A percentile compares a stretch with the other conserved stretches of the same genome.
Conservation (phyloP, 2,797 vertebrate species). For the Ctenopoma multispine region DNA sequence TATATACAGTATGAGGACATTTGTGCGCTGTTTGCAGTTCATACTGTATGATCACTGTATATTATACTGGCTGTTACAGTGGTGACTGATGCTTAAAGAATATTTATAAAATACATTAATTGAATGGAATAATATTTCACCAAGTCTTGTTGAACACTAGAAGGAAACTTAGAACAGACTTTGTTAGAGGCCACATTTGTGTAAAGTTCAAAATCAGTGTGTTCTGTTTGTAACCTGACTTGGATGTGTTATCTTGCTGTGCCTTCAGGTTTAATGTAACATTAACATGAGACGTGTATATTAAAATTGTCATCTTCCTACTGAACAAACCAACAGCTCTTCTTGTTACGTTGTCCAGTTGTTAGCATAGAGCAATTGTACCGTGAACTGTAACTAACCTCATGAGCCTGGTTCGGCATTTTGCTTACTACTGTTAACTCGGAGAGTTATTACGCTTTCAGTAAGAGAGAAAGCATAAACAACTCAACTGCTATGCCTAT, state of each 20-base stretch:
- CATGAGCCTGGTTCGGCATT: constrained; percentile 41
- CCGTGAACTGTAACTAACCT: constrained; percentile 72
- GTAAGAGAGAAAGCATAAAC: constrained; percentile 48
- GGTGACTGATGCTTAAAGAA: constrained; percentile 2
- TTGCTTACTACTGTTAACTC: constrained; percentile 48
- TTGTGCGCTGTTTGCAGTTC: constrained; percentile 1
- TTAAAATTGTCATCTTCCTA: constrained; percentile 45
- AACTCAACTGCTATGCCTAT: constrained; percentile 44
- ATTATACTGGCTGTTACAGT: constrained; percentile 1
- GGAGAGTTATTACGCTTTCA: constrained; percentile 40
- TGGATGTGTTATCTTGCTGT: constrained; percentile 34
- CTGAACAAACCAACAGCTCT: constrained; percentile 50
- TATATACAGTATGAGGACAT: not conserved
- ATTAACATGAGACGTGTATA: constrained; percentile 50
- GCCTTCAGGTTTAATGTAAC: constrained; percentile 39
- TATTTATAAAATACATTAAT: constrained; percentile 15
- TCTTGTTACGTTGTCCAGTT: constrained; percentile 67
- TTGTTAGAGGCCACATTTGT: constrained; percentile 11
- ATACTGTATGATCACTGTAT: constrained; percentile 20
- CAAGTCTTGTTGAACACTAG: constrained; percentile 9
- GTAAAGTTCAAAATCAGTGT: constrained; percentile 19
- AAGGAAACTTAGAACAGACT: constrained; percentile 25
- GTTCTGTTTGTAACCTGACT: constrained; percentile 44
- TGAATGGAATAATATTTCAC: not conserved
- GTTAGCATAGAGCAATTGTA: constrained; percentile 44